Evolutionary conservation across 37 sponge, comb jelly and placozoan species (phyloP), one percentile per base, ranked within the genome.

Genomic region (Lycopodina hypogea): DNA sequence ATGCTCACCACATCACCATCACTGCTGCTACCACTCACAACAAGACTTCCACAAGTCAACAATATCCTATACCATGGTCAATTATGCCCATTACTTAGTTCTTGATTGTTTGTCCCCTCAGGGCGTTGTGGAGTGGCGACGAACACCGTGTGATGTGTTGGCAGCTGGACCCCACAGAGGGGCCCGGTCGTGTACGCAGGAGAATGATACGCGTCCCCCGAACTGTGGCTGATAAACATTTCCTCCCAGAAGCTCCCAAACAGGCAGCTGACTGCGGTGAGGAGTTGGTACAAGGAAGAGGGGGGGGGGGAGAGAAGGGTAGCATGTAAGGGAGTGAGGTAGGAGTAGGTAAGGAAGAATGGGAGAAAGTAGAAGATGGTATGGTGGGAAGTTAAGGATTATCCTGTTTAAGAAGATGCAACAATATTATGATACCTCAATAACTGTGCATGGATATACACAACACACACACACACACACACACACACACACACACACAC

Each of bases 151-250:
- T 56, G 53, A 87, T 90, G 90, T 85, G 88, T 36, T 90, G 87
- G 88, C 92, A 93, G 91, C 84, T 96, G 76, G 97, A 96, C 69
- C 97, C 97, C 39, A 96, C 97, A 0, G 97, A 96, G 55, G 97
- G 97, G 1, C 97, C 97, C 0, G 81, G 85, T 33, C 38, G 97
- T 11, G 88, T 87, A 35, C 64, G 97, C 32, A 72, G 89, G 71
- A 77, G 97, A 37, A 52, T 96, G 81, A 84, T 90, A 75, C 71
- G 76, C 26, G 83, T 65, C 1, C 89, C 90, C 12, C 52, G 67
- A 42, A 85, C 57, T 50, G 82, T 87, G 23, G 62, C 63, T 23
- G 70, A 69, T 64, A 85, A 74, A 82, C 94, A 86, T 80, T 57
- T 93, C 61, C 81, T 89, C 18, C 69, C 78, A 37, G 78, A 73